These are phyloP conservation scores for Prunella strophiata DNA, from an alignment of 2,797 vertebrate species.

Conservation along the genomic window DNA sequence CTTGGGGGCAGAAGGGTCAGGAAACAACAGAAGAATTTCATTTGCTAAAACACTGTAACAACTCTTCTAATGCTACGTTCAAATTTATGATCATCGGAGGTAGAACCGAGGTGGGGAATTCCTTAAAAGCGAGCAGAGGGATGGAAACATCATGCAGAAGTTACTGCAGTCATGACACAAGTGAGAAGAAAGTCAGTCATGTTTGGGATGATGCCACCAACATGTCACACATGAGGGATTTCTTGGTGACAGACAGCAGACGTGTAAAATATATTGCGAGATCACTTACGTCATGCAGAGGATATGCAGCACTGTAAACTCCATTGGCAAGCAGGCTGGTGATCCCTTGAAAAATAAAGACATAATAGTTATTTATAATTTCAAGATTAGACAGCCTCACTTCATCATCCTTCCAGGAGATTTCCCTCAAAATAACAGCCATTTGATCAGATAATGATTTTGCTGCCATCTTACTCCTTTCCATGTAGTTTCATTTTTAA, in stretches of 20 bases:
- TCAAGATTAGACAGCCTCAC: background rate
- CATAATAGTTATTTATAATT: conserved; percentile 11
- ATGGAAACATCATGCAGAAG: background rate
- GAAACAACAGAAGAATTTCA: background rate
- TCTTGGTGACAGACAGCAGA: conserved; percentile 4
- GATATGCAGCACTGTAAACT: conserved; percentile 89
- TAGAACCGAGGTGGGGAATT: background rate
- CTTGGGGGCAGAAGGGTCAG: background rate
- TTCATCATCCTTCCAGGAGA: conserved; percentile 28
- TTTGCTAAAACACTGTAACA: background rate
- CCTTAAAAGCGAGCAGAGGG: background rate
- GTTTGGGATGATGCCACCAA: background rate
- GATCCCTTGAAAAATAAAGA: conserved; percentile 85
- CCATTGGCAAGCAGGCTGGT: conserved; percentile 91
- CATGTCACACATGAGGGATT: background rate
- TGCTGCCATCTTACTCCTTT: conserved; percentile 53
- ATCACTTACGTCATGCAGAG: conserved; percentile 93
- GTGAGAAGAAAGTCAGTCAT: background rate
- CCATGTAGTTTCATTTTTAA: conserved; percentile 49
- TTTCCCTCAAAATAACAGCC: conserved; percentile 55
- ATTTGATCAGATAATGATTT: conserved; percentile 60
- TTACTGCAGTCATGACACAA: background rate
- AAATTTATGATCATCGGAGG: background rate
- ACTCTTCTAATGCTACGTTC: background rate
- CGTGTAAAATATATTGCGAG: background rate